phyloP scores from a whole-genome alignment of 2,797 vertebrate species.

The Aldrovandia affinis region DNA sequence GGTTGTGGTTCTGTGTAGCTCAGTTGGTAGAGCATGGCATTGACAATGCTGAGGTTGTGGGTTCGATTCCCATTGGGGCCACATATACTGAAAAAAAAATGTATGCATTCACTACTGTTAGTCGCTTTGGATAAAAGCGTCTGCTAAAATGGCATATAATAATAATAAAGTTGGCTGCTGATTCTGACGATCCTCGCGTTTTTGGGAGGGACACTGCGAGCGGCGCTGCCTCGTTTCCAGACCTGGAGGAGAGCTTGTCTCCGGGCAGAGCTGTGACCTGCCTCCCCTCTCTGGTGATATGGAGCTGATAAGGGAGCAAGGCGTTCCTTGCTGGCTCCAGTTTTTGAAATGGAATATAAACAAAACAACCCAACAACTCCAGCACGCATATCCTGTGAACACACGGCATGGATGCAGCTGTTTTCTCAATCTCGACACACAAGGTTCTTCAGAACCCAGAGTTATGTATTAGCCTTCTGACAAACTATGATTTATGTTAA shows the following conservation, averaged over 20 bases:
- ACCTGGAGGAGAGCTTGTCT: conserved; percentile 6
- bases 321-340: conserved; percentile 43
- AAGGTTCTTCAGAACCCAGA: not conserved
- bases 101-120: too few relatives aligned
- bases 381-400: not conserved
- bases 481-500: not conserved
- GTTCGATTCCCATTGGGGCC: too few relatives aligned
- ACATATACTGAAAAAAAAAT: too few relatives aligned
- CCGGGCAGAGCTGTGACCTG: conserved; percentile 34
- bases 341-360: conserved; percentile 23
- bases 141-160: too few relatives aligned
- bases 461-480: conserved; percentile 2
- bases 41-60: too few relatives aligned
- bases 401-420: not conserved
- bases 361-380: conserved; percentile 45
- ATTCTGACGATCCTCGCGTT: not conserved
- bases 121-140: too few relatives aligned
- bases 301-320: conserved; percentile 56
- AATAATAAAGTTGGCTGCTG: not conserved
- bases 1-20: too few relatives aligned
- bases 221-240: conserved; percentile 54
- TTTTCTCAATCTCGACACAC: conserved; percentile 13
- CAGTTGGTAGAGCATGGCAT: too few relatives aligned
- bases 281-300: conserved; percentile 45
- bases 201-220: not conserved